Base-by-base conservation (phyloP, 64 coral and sea anemone species). In the Pocillopora verrucosa region DNA sequence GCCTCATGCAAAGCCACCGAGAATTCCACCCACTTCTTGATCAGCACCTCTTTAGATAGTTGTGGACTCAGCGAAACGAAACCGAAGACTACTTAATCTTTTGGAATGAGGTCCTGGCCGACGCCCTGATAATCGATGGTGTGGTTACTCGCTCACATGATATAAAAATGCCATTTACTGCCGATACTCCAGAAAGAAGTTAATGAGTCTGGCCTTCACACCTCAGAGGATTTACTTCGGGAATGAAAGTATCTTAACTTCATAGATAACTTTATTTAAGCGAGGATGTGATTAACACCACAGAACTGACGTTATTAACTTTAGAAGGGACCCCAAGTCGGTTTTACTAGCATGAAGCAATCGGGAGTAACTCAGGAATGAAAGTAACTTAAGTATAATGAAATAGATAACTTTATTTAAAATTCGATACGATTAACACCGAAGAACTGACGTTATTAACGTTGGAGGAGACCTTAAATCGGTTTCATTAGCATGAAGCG, bases 51-150 rank as follows among this genome's bases (percentile, higher is more conserved):
- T 2, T 51, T 94, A 12, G 80, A 94, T 90, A 75, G 20, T 9
- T 94, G 92, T 60, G 92, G 85, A 94, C 92, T 65, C 63, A 17
- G 35, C 82, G 77, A 35, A 90, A 94, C 60, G 92, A 94, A 74
- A 94, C 92, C 61, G 13, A 86, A 9, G 75, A 80, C 22, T 16
- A 36, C 10, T 13, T 90, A 20, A 80, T 65, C 17, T 94, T 94
- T 74, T 37, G 76, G 25, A 94, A 94, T 75, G 88, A 86, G 65
- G 73, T 94, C 19, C 81, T 56, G 13, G 88, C 68, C 14, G 82
- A 90, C 64, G 84, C 82, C 22, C 20, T 73, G 10, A 22, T 37
- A 9, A 74, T 94, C 16, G 74, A 90, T 41, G 58, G 58, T 24
- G 88, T 94, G 19, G 69, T 94, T 9, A 94, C 92, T 62, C 80